A percentile compares a stretch with the other conserved stretches of the same genome.
These are phyloP conservation scores for Thunnus thynnus DNA, from an alignment of 2,113 vertebrate genomes.

Conservation along the genomic window DNA sequence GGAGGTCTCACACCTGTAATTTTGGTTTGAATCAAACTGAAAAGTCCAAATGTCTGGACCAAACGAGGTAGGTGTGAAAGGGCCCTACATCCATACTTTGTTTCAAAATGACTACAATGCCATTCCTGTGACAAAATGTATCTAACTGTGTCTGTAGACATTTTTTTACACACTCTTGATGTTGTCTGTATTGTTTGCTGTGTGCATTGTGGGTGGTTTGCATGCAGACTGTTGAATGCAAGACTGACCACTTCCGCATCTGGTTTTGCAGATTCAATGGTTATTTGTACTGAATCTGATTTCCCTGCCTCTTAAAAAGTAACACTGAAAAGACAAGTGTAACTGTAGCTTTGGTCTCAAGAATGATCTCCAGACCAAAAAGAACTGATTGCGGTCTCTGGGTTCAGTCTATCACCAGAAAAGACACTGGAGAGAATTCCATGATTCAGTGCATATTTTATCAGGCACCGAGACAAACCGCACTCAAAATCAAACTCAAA, in stretches of 20 bases:
- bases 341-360: constrained; percentile 27
- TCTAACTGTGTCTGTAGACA: background rate
- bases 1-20: too few species aligned
- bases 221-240: constrained; percentile 27
- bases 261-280: constrained; percentile 16
- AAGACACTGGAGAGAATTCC: constrained; percentile 39
- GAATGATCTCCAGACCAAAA: constrained; percentile 27
- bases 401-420: constrained; percentile 39
- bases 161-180: background rate
- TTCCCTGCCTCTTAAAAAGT: background rate
- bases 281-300: constrained; percentile 28
- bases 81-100: background rate
- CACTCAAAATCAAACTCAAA: constrained; percentile 57
- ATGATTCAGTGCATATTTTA: constrained; percentile 51
- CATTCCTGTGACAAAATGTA: background rate
- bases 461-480: constrained; percentile 60
- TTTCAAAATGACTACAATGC: background rate
- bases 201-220: constrained; percentile 31
- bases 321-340: constrained; percentile 8
- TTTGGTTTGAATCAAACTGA: too few species aligned
- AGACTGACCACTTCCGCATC: background rate
- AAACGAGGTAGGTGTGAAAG: too few species aligned
- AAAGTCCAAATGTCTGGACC: too few species aligned
- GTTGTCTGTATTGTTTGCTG: background rate
- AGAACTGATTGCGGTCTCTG: constrained; percentile 45